Base-by-base conservation (phyloP, 2,888 invertebrate species). In the Chloroclysta siterata region DNA sequence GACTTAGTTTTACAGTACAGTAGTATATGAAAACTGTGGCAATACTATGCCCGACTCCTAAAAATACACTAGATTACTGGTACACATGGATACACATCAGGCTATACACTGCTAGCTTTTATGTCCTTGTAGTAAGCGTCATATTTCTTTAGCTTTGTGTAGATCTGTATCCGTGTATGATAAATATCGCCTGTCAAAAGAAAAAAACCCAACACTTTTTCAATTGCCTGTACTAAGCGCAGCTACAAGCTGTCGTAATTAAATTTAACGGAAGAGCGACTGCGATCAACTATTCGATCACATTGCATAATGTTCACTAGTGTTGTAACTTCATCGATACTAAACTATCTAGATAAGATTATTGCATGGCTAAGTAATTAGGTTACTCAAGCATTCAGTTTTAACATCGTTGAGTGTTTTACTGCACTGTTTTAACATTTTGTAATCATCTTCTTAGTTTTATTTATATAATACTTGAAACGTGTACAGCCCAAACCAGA, bases 211-310 rank as follows among this genome's bases (percentile, higher is more conserved):
- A 60, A 56, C 65, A 72, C 68, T 77, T 77, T 70, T 74, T 44
- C 52, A 53, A 33, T 28, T 53, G 54, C 56, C 66, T 65, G 74
- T 83, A 81, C 80, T 50, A 52, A n/a, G 22, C 22, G 22, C 47
- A 11, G 53, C 46, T 60, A 60, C 65, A 72, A 75, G 74, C 70
- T 72, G 67, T 73, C 69, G 80, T 83, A 85, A 87, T 89, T 88
- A 87, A 84, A 85, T 87, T 86, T 77, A 84, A 85, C 88, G 90
- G 90, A 90, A 90, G 89, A 89, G 77, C 81, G 80, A 72, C 80
- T 80, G 78, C 81, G 79, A 84, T 82, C 82, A 59, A 73, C 78
- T 76, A 58, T 58, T 70, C 74, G 68, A 79, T 80, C 76, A 72
- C 72, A 70, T 87, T 85, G 69, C 80, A 72, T 73, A 84, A 85